Evolutionary conservation across 1,140 invertebrate species (phyloP).

Genomic region (Lordiphosa collinella): DNA sequence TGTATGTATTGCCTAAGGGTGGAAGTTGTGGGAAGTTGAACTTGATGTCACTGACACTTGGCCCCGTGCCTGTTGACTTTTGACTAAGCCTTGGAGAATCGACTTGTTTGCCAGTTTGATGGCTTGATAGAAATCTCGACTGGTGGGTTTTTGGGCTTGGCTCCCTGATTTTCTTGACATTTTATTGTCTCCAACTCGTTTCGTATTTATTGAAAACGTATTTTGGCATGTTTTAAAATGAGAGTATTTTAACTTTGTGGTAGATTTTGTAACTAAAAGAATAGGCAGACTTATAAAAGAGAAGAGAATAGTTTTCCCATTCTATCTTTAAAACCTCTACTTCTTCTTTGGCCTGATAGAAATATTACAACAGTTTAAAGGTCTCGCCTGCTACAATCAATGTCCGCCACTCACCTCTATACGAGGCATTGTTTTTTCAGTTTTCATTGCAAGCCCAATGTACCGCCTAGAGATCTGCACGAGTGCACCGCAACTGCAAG

Average conservation of each 20-base stretch:
- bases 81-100: constrained; percentile 44
- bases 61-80: constrained; percentile 51
- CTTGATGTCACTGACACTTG: constrained; percentile 60
- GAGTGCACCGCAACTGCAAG: no score
- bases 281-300: no score
- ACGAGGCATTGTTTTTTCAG: no score
- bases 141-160: constrained; percentile 17
- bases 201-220: constrained; percentile 73
- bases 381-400: no score
- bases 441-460: no score
- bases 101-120: constrained; percentile 69
- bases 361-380: no score
- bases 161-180: constrained; percentile 58
- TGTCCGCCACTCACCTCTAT: no score
- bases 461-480: no score
- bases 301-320: no score
- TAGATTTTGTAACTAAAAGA: neutral
- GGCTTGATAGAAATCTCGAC: constrained; percentile 69
- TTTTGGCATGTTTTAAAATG: constrained; percentile 26
- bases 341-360: no score
- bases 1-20: neutral
- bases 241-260: constrained; percentile 4
- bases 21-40: constrained; percentile 12
- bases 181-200: constrained; percentile 67
- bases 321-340: no score